Base-by-base conservation (phyloP, 2,888 invertebrate species). In the Fragum sueziense region DNA sequence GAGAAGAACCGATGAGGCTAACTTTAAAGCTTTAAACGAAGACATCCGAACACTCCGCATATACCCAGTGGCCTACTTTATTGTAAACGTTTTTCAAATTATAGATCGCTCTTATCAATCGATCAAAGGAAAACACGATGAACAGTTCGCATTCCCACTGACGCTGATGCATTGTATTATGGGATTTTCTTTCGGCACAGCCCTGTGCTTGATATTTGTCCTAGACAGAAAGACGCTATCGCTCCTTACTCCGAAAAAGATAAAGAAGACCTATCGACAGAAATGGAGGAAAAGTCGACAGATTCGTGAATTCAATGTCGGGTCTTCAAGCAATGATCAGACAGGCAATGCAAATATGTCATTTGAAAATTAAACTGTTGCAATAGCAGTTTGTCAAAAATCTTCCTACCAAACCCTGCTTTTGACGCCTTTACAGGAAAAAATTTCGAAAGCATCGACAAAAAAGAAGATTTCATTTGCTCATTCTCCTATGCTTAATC, bases 41-140 rank as follows among this genome's bases (percentile, higher is more conserved):
- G 81, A 77, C 27, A 70, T 78, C 34, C 29, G 51, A 57, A 77
- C 74, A 41, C 54, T 81, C 20, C 37, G 74, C 27, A 34, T 77
- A 52, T 81, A 81, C 51, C 81, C 81, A 0, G 51, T 81, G 4
- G 77, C 71, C n/a, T 81, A 81, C 37, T 74, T 77, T 33, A 7
- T 78, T 20, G 34, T 81, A 17, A 70, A 68, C 33, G 14, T 81
- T 0, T 47, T 77, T 6, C 68, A 74, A 33, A 71, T 70, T 2
- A 70, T 74, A 20, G 51, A 74, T 34, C 57, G 80, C 11, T 76
- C 74, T 20, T 52, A 76, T 11, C 70, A 80, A 25, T 51, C 70
- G 0, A 22, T 77, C 0, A 33, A 74, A 25, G 76, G 74, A 4
- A 29, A 52, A 0, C 54, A 70, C 22, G 29, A 14, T 22, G 25